Base-by-base conservation (phyloP, 2,113 vertebrate genomes). In the Epinephelus lanceolatus region DNA sequence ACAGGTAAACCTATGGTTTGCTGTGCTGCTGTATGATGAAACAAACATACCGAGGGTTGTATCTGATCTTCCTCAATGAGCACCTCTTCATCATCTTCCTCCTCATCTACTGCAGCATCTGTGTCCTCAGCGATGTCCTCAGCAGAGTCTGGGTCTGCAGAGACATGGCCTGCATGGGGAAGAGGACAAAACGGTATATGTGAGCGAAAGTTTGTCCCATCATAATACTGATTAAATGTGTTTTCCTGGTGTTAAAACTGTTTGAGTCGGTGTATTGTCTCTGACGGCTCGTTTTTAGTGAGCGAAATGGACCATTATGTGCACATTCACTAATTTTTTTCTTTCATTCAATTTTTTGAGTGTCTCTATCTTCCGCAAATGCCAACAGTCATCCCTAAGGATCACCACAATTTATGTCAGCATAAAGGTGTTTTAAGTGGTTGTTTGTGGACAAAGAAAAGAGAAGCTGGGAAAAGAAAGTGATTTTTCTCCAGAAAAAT, bases 1-100 rank as follows among this genome's bases (percentile, higher is more conserved):
- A 57, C 7, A 27, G 15, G 5, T 25, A 9, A 42, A 27, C 13
- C 2, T 13, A 1, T 5, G 3, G 14, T 6, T 55, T 18, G 2
- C 1, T 4, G 0, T 14, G 37, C n/a, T 17, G 27, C 25, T 37
- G 10, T 6, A 51, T 1, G 19, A 66, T 23, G 33, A 61, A 17
- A 14, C 6, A 53, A 23, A 90, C 91, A 63, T 80, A 95, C 95
- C 19, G 87, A n/a, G 1, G 82, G 78, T 78, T 92, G 89, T 2
- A 93, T 88, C 60, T 94, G 93, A 72, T 95, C 89, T 60, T 96
- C 95, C 56, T 95, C 94, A 45, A 94, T 86, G 0, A 94, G 87
- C 14, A 87, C 88, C 30, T 92, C 95, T 13, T 92, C 94, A 1
- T 95, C 95, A 0, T 93, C 92, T 19, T 95, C 95, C 37, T 95